Evolutionary conservation across 2,888 invertebrate genomes (phyloP), one percentile per base, ranked within the genome.

Genomic region (Caenorhabditis sp.): DNA sequence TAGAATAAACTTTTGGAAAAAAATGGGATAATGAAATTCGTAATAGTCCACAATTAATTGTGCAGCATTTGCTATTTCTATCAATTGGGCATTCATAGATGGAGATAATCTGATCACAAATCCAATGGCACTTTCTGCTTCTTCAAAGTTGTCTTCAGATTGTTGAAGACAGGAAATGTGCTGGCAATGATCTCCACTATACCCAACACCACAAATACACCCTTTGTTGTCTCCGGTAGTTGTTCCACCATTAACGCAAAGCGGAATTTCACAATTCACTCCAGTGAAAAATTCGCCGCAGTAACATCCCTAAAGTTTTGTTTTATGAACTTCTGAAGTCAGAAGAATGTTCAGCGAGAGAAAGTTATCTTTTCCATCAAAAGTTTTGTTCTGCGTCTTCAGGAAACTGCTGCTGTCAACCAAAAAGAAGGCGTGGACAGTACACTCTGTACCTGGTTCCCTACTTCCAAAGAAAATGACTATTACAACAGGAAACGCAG

Each of bases 221-320:
- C 64, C 65, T 11, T 51, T 69, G 3, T 70, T 80, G 8, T 69
- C 37, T n/a, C 24, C 18, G 26, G 82, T 77, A 28, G 64, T 15
- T 15, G 64, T 56, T 51, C 86, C 88, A 18, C 85, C 85, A 68
- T 88, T 85, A 56, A 85, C 51, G 62, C 88, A 88, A 11, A 85
- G 22, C 20, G 82, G 72, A 35, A 47, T 44, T 65, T 88, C 88
- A 64, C 88, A 88, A 20, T 82, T 65, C 1, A 40, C 24, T 11
- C 88, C 88, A 2, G 74, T 60, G 69, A 74, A 88, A 55, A 85
- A 85, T n/a, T 83, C 80, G n/a, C 85, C 86, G 50, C 88, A 88
- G 47, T 84, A 87, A 61, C 88, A 88, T 11, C 61, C 64, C 80
- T 86, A 60, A 50, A 83, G 56, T 22, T 20, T 18, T 8, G 22